These are phyloP conservation scores for Oithona nana DNA, from an alignment of 2,888 invertebrate species.

Conservation along the genomic window DNA sequence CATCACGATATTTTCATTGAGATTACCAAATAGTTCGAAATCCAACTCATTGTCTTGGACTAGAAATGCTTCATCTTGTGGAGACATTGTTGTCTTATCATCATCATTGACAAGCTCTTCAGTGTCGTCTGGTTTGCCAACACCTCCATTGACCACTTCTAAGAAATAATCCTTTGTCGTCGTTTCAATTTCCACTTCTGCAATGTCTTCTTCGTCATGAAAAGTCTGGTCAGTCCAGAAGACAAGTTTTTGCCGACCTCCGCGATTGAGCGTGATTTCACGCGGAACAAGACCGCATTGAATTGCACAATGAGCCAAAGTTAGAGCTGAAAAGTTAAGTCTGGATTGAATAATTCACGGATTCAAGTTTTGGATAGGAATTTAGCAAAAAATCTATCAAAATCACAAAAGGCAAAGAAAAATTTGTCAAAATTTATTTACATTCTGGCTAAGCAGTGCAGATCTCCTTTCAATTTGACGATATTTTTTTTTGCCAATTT, in stretches of 20 bases:
- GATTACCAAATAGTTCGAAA: not conserved
- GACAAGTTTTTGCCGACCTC: not conserved
- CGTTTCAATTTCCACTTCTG: not conserved
- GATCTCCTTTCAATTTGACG: no score
- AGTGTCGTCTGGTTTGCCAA: not conserved
- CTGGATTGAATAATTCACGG: no score
- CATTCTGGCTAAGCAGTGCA: no score
- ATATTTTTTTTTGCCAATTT: no score
- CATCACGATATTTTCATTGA: not conserved
- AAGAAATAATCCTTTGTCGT: not conserved
- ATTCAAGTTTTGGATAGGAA: no score
- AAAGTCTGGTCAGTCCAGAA: slow-evolving; percentile 7
- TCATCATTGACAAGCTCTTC: not conserved
- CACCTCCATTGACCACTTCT: slow-evolving; percentile 9
- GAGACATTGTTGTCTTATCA: not conserved
- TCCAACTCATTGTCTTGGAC: not conserved
- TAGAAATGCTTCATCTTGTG: not conserved
- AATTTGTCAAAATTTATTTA: no score
- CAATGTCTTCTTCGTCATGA: not conserved
- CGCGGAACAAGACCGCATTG: not conserved
- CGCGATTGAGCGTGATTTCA: not conserved
- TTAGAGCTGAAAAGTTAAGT: no score
- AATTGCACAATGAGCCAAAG: no score
- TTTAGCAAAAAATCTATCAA: no score
- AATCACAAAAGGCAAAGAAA: no score